Conservation (phyloP, 2,113 vertebrate species). For the Poeciliopsis prolifica region DNA sequence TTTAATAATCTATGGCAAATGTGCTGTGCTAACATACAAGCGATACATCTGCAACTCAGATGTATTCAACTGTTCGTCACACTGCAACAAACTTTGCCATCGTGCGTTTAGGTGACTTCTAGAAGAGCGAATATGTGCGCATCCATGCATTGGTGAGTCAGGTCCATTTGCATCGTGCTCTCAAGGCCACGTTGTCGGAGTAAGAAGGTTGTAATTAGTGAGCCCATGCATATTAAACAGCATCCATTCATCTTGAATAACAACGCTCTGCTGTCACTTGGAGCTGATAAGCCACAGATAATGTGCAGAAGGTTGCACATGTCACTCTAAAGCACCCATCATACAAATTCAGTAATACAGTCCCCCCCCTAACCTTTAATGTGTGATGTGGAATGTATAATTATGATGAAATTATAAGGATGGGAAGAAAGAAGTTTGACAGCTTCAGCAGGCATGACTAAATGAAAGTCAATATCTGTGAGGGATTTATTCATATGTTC, state of each 20-base stretch:
- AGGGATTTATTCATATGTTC: not conserved
- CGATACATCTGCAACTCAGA: constrained; percentile 7
- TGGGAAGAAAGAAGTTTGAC: not conserved
- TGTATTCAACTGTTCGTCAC: constrained; percentile 23
- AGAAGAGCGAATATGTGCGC: constrained; percentile 4
- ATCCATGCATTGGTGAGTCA: constrained; percentile 31
- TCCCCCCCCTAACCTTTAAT: constrained; percentile 26
- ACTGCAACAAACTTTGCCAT: constrained; percentile 24
- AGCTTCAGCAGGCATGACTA: not conserved
- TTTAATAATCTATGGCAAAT: constrained; percentile 19
- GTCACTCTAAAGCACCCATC: constrained; percentile 40
- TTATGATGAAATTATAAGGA: constrained; percentile 23
- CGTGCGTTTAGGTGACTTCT: constrained; percentile 21
- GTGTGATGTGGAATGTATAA: constrained; percentile 28
- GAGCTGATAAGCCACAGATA: constrained; percentile 48
- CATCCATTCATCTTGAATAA: constrained; percentile 60
- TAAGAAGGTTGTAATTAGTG: constrained; percentile 76
- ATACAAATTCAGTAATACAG: constrained; percentile 22
- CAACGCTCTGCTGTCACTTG: constrained; percentile 55
- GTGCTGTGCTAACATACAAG: constrained; percentile 18
- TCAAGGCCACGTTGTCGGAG: constrained; percentile 78
- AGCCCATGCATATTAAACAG: constrained; percentile 79
- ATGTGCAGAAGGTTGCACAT: constrained; percentile 50
- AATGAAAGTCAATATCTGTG: constrained; percentile 17
- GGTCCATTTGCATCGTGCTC: constrained; percentile 53